phyloP scores from a whole-genome alignment of 2,888 invertebrate species.

The Lepeophtheirus nordmannii region DNA sequence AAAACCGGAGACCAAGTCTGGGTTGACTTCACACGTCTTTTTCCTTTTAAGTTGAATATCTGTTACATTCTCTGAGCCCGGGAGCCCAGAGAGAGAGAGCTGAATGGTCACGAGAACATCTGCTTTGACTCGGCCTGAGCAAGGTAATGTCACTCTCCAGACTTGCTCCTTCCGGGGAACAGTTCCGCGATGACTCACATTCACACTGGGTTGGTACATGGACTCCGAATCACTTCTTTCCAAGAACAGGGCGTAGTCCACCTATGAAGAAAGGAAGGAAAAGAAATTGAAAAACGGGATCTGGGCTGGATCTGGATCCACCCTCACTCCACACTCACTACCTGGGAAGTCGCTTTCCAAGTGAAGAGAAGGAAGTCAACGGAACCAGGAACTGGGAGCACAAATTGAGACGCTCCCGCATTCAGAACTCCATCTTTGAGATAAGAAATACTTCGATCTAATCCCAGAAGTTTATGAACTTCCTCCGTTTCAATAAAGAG shows the following conservation, averaged over 20 bases:
- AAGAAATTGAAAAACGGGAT: too few relatives aligned
- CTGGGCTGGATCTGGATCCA: too few relatives aligned
- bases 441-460: slow-evolving; percentile 11
- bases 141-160: slow-evolving; percentile 13
- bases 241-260: background rate
- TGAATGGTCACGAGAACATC: background rate
- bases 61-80: background rate
- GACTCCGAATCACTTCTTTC: background rate
- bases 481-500: background rate
- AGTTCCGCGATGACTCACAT: slow-evolving; percentile 8
- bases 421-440: slow-evolving; percentile 15
- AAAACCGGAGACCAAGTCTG: background rate
- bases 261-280: background rate
- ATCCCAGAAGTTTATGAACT: slow-evolving; percentile 29
- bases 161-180: background rate
- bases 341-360: background rate
- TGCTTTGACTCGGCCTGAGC: background rate
- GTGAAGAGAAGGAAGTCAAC: background rate
- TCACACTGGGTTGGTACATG: slow-evolving; percentile 18
- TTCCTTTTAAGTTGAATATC: background rate
- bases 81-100: background rate
- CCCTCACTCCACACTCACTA: too few relatives aligned
- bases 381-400: background rate
- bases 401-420: background rate
- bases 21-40: background rate